These are phyloP conservation scores for Acanthoscelides obtectus DNA, from an alignment of 2,888 invertebrate genomes.

Conservation along the genomic window DNA sequence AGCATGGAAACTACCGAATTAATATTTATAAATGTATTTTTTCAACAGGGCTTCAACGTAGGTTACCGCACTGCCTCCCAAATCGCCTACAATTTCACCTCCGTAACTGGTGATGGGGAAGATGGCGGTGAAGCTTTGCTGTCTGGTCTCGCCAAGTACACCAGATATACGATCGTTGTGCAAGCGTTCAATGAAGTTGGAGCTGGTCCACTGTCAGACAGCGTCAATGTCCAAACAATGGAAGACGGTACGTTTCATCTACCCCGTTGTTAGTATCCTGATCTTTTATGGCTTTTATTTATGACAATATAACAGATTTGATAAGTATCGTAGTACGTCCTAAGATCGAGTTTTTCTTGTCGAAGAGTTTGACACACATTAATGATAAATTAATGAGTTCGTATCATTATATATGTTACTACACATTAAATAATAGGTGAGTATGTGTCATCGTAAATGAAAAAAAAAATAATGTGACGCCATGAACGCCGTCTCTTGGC, in stretches of 20 bases:
- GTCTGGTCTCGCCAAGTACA: conserved; percentile 60
- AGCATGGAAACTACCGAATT: no score
- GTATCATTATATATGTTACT: no score
- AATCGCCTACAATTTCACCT: conserved; percentile 63
- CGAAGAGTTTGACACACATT: no score
- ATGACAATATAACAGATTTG: no score
- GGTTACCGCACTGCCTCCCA: conserved; percentile 57
- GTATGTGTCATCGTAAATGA: no score
- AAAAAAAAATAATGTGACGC: no score
- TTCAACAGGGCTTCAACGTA: conserved; percentile 64
- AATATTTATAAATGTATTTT: not conserved
- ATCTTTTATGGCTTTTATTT: no score
- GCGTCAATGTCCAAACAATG: conserved; percentile 63
- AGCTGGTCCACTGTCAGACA: conserved; percentile 66
- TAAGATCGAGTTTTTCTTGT: no score
- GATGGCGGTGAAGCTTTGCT: conserved; percentile 63
- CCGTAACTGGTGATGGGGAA: conserved; percentile 64
- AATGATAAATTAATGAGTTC: no score
- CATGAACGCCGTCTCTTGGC: no score
- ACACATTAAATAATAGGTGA: no score
- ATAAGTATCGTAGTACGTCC: no score
- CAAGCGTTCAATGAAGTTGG: conserved; percentile 74
- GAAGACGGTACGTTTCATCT: conserved; percentile 60
- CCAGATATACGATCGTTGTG: conserved; percentile 62
- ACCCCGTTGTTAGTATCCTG: not conserved